Evolutionary conservation across 1,140 invertebrate genomes (phyloP).

Genomic region (Brachionus calyciflorus): DNA sequence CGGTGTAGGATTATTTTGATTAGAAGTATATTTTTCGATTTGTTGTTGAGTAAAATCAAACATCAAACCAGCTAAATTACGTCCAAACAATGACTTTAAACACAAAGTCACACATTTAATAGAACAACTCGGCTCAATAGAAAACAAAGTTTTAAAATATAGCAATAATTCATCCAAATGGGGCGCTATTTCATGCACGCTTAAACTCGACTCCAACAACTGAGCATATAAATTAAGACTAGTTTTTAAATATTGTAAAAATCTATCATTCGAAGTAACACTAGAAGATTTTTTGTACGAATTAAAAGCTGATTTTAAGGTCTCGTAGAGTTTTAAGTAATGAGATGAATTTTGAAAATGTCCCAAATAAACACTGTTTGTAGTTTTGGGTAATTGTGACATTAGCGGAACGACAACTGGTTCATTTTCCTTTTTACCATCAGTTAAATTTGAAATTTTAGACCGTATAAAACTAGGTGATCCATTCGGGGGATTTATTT

Average conservation of each 20-base stretch:
- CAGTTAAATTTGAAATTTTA: slow-evolving; percentile 39
- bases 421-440: background rate
- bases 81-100: slow-evolving; percentile 15
- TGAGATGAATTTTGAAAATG: slow-evolving; percentile 69
- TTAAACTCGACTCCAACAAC: slow-evolving; percentile 69
- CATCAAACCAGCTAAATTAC: slow-evolving; percentile 30
- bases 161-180: slow-evolving; percentile 76
- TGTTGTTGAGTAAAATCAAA: slow-evolving; percentile 37
- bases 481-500: background rate
- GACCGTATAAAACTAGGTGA: slow-evolving; percentile 37
- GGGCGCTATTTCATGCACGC: slow-evolving; percentile 69
- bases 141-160: slow-evolving; percentile 72
- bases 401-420: background rate
- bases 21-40: background rate
- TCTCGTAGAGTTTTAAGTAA: slow-evolving; percentile 75
- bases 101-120: slow-evolving; percentile 68
- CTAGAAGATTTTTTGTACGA: slow-evolving; percentile 68
- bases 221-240: slow-evolving; percentile 69
- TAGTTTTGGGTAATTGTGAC: slow-evolving; percentile 13
- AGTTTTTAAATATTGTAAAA: slow-evolving; percentile 65
- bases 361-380: slow-evolving; percentile 61
- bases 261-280: slow-evolving; percentile 11
- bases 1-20: too few species aligned
- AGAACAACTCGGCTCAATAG: slow-evolving; percentile 69
- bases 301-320: slow-evolving; percentile 70